Conservation (phyloP, 2,888 invertebrate genomes). For the Cordilura impudica region DNA sequence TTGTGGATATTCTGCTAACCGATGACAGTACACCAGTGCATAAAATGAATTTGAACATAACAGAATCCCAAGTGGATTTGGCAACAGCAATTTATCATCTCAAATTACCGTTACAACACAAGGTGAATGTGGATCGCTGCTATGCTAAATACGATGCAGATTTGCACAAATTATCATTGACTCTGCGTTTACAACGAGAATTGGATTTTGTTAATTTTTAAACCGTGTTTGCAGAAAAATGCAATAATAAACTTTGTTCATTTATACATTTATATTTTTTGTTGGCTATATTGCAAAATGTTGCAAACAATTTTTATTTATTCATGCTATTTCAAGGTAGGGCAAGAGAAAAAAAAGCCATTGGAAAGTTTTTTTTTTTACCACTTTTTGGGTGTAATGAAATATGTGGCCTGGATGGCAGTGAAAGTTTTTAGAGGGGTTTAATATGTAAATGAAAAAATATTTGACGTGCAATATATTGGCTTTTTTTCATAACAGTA, state of each 20-base stretch:
- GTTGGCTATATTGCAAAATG: background rate
- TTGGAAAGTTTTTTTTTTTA: background rate
- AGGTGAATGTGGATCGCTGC: conserved; percentile 88
- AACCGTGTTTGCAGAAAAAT: conserved; percentile 61
- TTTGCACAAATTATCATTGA: conserved; percentile 83
- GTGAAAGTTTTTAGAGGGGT: conserved; percentile 28
- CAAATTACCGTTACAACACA: conserved; percentile 88
- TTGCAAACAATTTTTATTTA: background rate
- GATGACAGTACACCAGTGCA: conserved; percentile 83
- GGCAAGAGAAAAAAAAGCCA: background rate
- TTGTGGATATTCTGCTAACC: conserved; percentile 87
- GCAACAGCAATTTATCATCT: conserved; percentile 83
- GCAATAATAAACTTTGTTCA: background rate
- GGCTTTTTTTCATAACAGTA: no score
- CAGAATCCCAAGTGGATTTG: conserved; percentile 81
- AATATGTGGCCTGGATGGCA: conserved; percentile 21
- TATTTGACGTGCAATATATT: no score
- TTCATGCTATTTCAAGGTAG: background rate
- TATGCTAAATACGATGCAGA: conserved; percentile 88
- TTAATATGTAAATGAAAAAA: conserved; percentile 15
- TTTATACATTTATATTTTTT: background rate
- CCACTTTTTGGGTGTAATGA: conserved; percentile 23
- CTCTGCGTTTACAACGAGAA: conserved; percentile 87
- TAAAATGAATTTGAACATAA: conserved; percentile 86
- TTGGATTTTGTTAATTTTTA: conserved; percentile 93